Evolutionary conservation across 2,113 vertebrate genomes (phyloP), one percentile per base, ranked within the genome.

Genomic region (Globicephala melas): DNA sequence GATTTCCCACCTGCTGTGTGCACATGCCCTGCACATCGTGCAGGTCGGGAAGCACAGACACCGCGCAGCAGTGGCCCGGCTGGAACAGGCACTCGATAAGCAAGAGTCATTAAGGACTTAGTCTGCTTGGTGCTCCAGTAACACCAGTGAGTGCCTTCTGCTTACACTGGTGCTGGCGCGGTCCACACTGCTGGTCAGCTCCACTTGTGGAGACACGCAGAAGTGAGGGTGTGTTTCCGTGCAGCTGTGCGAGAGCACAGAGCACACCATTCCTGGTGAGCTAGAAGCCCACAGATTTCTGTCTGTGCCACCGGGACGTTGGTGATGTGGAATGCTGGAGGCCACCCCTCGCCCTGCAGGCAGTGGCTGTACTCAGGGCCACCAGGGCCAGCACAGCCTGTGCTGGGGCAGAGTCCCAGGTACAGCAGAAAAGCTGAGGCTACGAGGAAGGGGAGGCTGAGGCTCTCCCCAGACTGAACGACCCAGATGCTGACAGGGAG

Each of bases 91-190:
- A 1, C 36, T 11, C 36, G 13, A 0, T 0, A 9, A 21, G 11
- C 65, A 18, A 12, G 28, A n/a, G 28, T 8, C 5, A 1, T 7
- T 28, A 8, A 41, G 31, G 71, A 6, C 1, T 4, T 1, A 20
- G 47, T 25, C 71, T 41, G 26, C 23, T 2, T 5, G 5, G 67
- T 0, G 1, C 7, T 8, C 55, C 58, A 14, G 13, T 15, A 28
- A 26, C 80, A 1, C 28, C 26, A 3, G 7, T 8, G 5, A 1
- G 8, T 4, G 1, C 9, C 44, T 13, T 38, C 79, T 2, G 33
- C 76, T 17, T 13, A 1, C 31, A 2, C 15, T 0, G 15, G 9
- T 0, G 6, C 13, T 31, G 14, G 26, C 3, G 0, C 0, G 0
- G 25, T 0, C 26, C 50, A 4, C 0, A 1, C 33, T 1, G 2